phyloP scores from a whole-genome alignment of 2,113 vertebrate species.

The Saccopteryx bilineata region DNA sequence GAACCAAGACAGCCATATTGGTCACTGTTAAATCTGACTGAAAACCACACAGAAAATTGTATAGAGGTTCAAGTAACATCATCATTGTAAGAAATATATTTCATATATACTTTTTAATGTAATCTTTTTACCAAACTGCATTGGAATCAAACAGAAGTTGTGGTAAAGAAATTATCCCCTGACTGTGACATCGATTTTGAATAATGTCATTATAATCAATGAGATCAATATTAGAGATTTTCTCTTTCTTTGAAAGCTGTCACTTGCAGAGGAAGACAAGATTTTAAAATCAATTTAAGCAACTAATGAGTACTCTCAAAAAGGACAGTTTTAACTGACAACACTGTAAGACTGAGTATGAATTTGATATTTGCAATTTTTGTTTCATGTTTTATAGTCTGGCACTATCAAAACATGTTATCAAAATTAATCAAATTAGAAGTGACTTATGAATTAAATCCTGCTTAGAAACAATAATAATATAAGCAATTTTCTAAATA shows the following conservation, averaged over 20 bases:
- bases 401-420: not conserved
- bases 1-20: conserved; percentile 88
- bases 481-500: conserved; percentile 20
- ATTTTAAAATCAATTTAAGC: not conserved
- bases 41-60: conserved; percentile 76
- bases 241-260: conserved; percentile 14
- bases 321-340: conserved; percentile 53
- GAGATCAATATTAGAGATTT: not conserved
- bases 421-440: not conserved
- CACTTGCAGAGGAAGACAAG: not conserved
- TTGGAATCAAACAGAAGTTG: not conserved
- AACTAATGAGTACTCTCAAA: not conserved
- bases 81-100: conserved; percentile 5
- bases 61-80: conserved; percentile 54
- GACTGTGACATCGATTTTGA: not conserved
- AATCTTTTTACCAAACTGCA: not conserved
- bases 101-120: not conserved
- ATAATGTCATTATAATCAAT: conserved; percentile 47
- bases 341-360: not conserved
- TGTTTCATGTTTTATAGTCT: conserved; percentile 58
- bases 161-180: conserved; percentile 31
- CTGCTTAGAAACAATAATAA: conserved; percentile 17
- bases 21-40: conserved; percentile 63
- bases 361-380: conserved; percentile 61
- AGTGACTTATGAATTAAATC: conserved; percentile 30